A percentile compares a stretch with the other conserved stretches of the same genome.
phyloP scores from a whole-genome alignment of 2,888 invertebrate genomes.

The Platycnemis pennipes region DNA sequence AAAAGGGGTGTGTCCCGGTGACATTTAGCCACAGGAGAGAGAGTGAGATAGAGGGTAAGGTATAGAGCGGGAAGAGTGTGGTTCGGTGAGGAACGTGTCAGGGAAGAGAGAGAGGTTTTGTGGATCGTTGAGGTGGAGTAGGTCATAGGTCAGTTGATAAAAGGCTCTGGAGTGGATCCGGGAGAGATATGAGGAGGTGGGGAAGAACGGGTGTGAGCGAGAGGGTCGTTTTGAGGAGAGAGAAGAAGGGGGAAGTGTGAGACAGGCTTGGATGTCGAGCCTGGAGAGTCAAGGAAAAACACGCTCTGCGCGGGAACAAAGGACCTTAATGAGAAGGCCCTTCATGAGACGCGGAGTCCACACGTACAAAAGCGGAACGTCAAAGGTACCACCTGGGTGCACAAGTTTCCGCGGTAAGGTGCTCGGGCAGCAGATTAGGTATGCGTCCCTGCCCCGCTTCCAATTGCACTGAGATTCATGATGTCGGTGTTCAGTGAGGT shows the following conservation, averaged over 20 bases:
- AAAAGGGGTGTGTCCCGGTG: not conserved
- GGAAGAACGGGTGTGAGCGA: not conserved
- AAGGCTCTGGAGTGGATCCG: not conserved
- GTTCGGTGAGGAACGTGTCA: not conserved
- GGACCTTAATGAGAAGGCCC: not conserved
- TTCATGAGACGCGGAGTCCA: not conserved
- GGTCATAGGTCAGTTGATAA: conserved; percentile 39
- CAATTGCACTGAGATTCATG: not conserved
- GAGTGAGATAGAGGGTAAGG: not conserved
- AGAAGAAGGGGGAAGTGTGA: not conserved
- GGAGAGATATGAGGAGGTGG: not conserved
- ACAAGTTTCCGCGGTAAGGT: not conserved
- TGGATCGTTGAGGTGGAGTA: not conserved
- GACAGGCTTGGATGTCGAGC: not conserved
- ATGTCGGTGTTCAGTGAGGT: not conserved
- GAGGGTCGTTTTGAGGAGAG: not conserved
- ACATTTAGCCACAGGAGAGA: not conserved
- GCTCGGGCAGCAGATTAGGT: not conserved
- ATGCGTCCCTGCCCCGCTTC: not conserved
- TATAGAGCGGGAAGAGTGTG: not conserved
- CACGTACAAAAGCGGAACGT: not conserved
- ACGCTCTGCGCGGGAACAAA: not conserved
- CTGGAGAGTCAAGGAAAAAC: not conserved
- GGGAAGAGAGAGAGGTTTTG: not conserved
- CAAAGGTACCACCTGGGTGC: not conserved